These are phyloP conservation scores for Butorides virescens DNA, from an alignment of 2,113 vertebrate genomes.

Conservation along the genomic window DNA sequence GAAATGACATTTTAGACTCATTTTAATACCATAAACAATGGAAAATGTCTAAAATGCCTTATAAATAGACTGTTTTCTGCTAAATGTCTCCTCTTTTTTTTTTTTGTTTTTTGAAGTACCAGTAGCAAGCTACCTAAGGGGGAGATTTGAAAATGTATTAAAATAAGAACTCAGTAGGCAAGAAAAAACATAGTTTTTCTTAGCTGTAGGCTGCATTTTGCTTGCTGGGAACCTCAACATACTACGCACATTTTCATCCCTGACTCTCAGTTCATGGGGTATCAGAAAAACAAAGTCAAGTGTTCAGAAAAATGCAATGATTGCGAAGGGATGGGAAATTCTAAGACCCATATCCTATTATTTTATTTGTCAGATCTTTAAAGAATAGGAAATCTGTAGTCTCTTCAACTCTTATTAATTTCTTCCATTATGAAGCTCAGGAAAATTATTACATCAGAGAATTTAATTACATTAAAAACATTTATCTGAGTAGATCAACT, in stretches of 20 bases:
- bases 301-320: neutral
- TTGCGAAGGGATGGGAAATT: neutral
- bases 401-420: neutral
- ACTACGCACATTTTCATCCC: neutral
- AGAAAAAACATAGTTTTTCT: neutral
- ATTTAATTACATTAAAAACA: neutral
- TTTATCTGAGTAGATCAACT: neutral
- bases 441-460: neutral
- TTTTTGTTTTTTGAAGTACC: neutral
- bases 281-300: neutral
- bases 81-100: neutral
- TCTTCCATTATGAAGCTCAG: neutral
- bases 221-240: neutral
- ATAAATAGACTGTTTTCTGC: constrained; percentile 21
- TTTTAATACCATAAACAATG: constrained; percentile 4
- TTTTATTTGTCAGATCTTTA: neutral
- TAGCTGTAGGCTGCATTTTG: neutral
- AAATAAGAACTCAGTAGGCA: neutral
- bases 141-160: neutral
- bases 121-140: neutral
- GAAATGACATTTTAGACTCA: constrained; percentile 13
- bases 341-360: neutral
- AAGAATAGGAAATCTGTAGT: neutral
- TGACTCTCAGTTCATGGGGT: neutral
- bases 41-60: constrained; percentile 8